Conservation (phyloP, 2,113 vertebrate species). For the Microcebus griseorufus region DNA sequence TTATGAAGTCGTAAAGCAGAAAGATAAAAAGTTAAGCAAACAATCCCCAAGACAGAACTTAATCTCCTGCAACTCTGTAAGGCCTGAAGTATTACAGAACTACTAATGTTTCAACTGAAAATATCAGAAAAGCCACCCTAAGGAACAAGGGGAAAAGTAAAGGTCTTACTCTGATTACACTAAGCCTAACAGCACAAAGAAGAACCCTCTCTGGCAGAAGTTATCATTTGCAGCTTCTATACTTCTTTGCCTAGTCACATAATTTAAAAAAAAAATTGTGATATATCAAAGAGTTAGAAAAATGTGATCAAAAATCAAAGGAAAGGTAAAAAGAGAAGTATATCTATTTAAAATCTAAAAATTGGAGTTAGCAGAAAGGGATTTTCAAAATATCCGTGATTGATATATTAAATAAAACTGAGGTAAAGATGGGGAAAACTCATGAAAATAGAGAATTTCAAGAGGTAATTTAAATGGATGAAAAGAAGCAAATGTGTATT, state of each 20-base stretch:
- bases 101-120: background rate
- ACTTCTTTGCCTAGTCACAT: background rate
- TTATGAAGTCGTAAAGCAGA: background rate
- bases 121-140: background rate
- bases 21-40: background rate
- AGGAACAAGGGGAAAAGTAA: background rate
- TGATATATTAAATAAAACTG: background rate
- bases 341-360: background rate
- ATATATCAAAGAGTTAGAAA: background rate
- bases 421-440: background rate
- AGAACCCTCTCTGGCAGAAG: background rate
- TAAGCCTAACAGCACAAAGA: background rate
- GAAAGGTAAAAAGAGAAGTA: background rate
- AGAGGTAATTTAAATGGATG: background rate
- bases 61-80: background rate
- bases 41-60: background rate
- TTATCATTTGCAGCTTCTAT: background rate
- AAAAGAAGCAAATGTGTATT: background rate
- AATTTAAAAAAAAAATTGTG: background rate
- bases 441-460: background rate
- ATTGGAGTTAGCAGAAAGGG: background rate
- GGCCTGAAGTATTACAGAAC: background rate
- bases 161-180: background rate
- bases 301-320: background rate
- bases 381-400: background rate